Conservation (phyloP, 2,888 invertebrate species). For the Mimas tiliae region DNA sequence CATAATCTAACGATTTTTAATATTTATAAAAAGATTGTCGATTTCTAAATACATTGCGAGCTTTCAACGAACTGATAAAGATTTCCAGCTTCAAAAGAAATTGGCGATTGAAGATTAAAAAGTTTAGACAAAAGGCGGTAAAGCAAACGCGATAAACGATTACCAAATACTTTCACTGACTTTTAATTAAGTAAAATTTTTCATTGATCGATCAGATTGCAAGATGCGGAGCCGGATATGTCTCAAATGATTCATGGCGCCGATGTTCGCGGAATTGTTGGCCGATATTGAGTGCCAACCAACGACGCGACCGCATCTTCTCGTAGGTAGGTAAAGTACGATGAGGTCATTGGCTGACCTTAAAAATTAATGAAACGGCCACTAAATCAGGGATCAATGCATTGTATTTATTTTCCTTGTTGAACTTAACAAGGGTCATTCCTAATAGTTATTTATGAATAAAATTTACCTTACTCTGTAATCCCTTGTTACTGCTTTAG, state of each 20-base stretch:
- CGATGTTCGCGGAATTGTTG: constrained; percentile 58
- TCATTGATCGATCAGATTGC: constrained; percentile 48
- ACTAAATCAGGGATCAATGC: constrained; percentile 22
- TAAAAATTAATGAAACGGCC: constrained; percentile 45
- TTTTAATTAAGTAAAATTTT: constrained; percentile 29
- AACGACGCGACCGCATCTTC: constrained; percentile 37
- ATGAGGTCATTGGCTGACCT: constrained; percentile 72
- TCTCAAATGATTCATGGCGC: constrained; percentile 62
- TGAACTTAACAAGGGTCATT: neutral
- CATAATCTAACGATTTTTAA: no score
- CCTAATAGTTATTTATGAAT: constrained; percentile 26
- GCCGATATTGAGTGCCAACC: constrained; percentile 41
- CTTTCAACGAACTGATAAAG: neutral
- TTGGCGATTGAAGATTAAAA: neutral
- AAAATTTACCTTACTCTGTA: neutral
- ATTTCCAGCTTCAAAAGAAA: neutral
- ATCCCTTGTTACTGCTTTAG: neutral
- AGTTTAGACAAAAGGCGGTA: neutral
- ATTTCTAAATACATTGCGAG: no score
- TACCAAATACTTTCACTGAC: constrained; percentile 34
- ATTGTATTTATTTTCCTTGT: constrained; percentile 26
- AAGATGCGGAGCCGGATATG: constrained; percentile 61
- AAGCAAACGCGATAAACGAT: neutral
- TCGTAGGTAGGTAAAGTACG: constrained; percentile 45
- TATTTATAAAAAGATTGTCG: no score